Percentiles rank a stretch among this genome's conserved stretches.
Conservation (phyloP, 2,888 invertebrate genomes). For the Drosophila seclusa region DNA sequence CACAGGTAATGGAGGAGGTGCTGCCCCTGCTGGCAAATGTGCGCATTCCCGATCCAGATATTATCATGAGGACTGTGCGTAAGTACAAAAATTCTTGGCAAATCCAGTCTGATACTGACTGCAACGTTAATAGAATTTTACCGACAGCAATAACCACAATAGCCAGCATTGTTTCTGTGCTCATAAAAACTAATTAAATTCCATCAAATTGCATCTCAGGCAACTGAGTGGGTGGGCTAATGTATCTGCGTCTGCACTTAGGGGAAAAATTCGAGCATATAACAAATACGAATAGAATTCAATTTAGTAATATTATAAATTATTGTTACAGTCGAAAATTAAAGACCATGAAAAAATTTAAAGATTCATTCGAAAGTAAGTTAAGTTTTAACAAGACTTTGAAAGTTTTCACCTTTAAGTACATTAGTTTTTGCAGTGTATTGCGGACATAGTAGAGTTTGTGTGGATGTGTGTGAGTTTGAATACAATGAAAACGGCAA, state of each 20-base stretch:
- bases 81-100: constrained; percentile 86
- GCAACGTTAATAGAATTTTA: constrained; percentile 20
- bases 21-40: constrained; percentile 95
- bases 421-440: neutral
- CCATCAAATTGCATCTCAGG: constrained; percentile 37
- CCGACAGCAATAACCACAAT: constrained; percentile 5
- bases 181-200: constrained; percentile 60
- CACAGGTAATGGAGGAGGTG: constrained; percentile 92
- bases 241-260: constrained; percentile 2
- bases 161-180: constrained; percentile 21
- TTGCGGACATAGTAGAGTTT: neutral
- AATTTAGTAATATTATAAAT: neutral
- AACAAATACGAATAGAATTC: neutral
- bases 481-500: constrained; percentile 3
- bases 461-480: constrained; percentile 1
- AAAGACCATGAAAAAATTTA: too few species aligned
- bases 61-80: constrained; percentile 96
- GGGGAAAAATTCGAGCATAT: neutral
- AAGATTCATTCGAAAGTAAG: too few species aligned
- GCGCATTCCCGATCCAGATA: constrained; percentile 94
- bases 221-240: constrained; percentile 8
- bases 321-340: neutral
- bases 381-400: neutral
- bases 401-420: neutral
- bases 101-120: constrained; percentile 4